Base-by-base conservation (phyloP, 2,888 invertebrate genomes). In the Gymnoscelis rufifasciata region DNA sequence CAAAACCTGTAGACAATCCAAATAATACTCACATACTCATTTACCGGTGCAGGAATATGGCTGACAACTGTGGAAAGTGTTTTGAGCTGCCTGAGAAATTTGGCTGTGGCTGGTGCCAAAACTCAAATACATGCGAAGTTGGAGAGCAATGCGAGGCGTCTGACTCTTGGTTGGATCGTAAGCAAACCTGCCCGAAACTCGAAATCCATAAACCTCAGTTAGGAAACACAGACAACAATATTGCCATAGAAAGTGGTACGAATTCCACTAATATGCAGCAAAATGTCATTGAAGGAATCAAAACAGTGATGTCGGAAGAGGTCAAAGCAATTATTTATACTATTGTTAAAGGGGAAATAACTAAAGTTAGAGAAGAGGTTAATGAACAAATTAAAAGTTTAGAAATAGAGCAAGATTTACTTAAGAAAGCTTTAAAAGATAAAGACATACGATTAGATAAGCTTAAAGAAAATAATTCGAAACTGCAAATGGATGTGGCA, bases 21-120 rank as follows among this genome's bases (percentile, higher is more conserved):
- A 94, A 96, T 81, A 95, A 97, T 79, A 95, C 98, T 69, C 97
- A 97, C 86, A 96, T 97, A 73, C 93, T 96, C 41, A 96, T 97
- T 69, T 97, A 96, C 82, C 93, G 96, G 47, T 99, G 99, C 83
- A 94, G 95, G 49, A 95, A 95, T 75, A 97, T 99, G 97, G 98
- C 98, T 2, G 94, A 96, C 75, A 98, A 98, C 78, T 99, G 99
- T 83, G 99, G 99, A 2, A 95, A 96, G 90, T 99, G 99, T 78
- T 87, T 99, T 66, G 97, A 96, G 15, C 89, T 97, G 51, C 93
- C 95, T 3, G 94, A 95, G 66, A 97, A 97, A 74, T 98, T 96
- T 77, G 94, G 94, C 46, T 98, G 98, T 81, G 98, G 98, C 38
- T 98, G 98, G 98, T 98, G 98, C 75, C 95, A 96, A 73, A 95